Evolutionary conservation across 2,888 invertebrate genomes (phyloP), one percentile per base, ranked within the genome.

Genomic region (Chrysotoxum bicinctum): DNA sequence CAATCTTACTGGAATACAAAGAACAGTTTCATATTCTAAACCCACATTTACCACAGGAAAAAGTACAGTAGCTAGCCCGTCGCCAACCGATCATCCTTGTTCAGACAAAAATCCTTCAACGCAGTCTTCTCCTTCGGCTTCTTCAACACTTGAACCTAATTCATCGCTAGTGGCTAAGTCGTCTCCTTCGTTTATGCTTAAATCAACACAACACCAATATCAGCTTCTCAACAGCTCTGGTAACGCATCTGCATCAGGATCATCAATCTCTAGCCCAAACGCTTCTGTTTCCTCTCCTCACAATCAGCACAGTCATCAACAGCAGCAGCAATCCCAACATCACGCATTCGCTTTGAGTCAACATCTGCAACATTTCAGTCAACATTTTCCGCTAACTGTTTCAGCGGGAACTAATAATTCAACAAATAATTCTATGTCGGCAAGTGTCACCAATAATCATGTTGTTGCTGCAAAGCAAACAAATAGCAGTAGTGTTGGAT

Each of bases 331-430:
- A 16, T 3, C 88, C 88, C 79, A 88, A 87, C 83, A 87, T 81
- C 88, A 85, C 69, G 62, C 83, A 45, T 84, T 81, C 56, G 74
- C 86, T 70, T 90, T 91, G 56, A 89, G 88, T 66, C 91, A 91
- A 66, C 91, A 91, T 45, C 90, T 91, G 21, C 90, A 91, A 54
- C 90, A 90, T 69, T 88, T 91, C 48, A 89, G 88, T 43, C 89
- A 90, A 74, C 90, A 90, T 77, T 88, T 91, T 35, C 89, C 88
- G 14, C 82, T 89, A 26, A 86, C 88, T 23, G 87, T 85, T 35
- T 87, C 87, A 19, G 76, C 86, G 66, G 83, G 66, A 54, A 83
- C 85, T 16, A 87, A 87, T 45, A 87, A 84, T 64, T 32, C 87
- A 70, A 60, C 73, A 14, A 70, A 54, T 1, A 82, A 43, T 40